A percentile compares a stretch with the other conserved stretches of the same genome.
These are phyloP conservation scores for Lycia hirtaria DNA, from an alignment of 2,888 invertebrate species.

Conservation along the genomic window DNA sequence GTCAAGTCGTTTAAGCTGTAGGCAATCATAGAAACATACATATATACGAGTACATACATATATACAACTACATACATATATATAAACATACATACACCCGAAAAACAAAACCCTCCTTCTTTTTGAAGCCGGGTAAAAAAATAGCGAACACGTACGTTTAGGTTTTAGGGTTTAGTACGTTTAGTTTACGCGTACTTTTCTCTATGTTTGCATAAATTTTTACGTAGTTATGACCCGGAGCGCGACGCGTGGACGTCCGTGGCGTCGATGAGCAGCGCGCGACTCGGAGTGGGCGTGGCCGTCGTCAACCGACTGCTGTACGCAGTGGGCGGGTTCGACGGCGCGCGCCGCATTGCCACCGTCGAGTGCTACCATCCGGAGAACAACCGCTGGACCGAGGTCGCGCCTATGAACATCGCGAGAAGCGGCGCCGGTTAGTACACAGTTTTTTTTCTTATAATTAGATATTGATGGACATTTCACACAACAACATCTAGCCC, in stretches of 20 bases:
- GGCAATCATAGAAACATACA: too few species aligned
- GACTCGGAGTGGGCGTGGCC: constrained; percentile 92
- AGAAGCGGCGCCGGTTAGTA: constrained; percentile 93
- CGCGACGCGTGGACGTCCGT: constrained; percentile 92
- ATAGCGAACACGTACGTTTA: too few species aligned
- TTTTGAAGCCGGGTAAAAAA: too few species aligned
- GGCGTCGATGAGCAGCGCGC: constrained; percentile 90
- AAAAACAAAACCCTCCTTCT: too few species aligned
- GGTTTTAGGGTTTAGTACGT: too few species aligned
- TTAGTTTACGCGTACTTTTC: too few species aligned
- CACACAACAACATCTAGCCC: too few species aligned
- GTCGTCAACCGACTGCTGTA: constrained; percentile 91
- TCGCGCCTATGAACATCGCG: constrained; percentile 91
- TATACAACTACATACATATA: too few species aligned
- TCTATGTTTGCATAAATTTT: constrained; percentile 21
- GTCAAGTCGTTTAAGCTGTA: too few species aligned
- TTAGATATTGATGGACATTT: too few species aligned
- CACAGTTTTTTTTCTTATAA: neutral
- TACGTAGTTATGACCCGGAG: constrained; percentile 92
- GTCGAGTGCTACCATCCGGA: constrained; percentile 98
- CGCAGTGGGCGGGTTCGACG: constrained; percentile 96
- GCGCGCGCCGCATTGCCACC: constrained; percentile 89
- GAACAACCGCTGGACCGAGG: constrained; percentile 94
- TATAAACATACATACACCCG: too few species aligned
- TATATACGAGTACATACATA: too few species aligned